Evolutionary conservation across 1,140 invertebrate genomes (phyloP).

Genomic region (Anastrepha obliqua): DNA sequence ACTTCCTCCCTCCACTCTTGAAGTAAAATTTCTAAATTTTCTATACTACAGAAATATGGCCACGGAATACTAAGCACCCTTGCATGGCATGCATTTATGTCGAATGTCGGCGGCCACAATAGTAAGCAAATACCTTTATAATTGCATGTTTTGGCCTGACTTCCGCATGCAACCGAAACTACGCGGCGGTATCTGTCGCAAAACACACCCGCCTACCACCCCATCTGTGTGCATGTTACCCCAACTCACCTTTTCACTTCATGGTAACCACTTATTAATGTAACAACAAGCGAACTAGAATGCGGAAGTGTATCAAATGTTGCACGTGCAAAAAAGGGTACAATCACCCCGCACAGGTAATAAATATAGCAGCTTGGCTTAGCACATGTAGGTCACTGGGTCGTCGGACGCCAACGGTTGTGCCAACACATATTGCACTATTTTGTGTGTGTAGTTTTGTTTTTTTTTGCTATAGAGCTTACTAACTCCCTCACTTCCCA

Average conservation of each 20-base stretch:
- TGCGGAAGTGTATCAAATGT: constrained; percentile 43
- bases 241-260: not conserved
- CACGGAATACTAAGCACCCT: too few species aligned
- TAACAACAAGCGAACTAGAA: not conserved
- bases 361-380: constrained; percentile 18
- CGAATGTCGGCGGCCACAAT: not conserved
- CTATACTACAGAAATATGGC: too few species aligned
- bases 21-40: too few species aligned
- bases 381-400: constrained; percentile 14
- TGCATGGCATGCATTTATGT: too few species aligned
- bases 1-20: too few species aligned
- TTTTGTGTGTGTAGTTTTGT: not conserved
- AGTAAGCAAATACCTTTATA: not conserved
- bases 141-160: constrained; percentile 15
- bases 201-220: not conserved
- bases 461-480: not conserved
- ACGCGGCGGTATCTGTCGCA: not conserved
- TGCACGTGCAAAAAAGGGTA: constrained; percentile 24
- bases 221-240: not conserved
- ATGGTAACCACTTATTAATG: too few species aligned
- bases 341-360: constrained; percentile 26
- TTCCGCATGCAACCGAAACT: constrained; percentile 34
- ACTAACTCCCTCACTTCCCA: not conserved
- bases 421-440: not conserved
- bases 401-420: not conserved